phyloP scores from a whole-genome alignment of 1,140 invertebrate genomes.

The Linepithema humile region DNA sequence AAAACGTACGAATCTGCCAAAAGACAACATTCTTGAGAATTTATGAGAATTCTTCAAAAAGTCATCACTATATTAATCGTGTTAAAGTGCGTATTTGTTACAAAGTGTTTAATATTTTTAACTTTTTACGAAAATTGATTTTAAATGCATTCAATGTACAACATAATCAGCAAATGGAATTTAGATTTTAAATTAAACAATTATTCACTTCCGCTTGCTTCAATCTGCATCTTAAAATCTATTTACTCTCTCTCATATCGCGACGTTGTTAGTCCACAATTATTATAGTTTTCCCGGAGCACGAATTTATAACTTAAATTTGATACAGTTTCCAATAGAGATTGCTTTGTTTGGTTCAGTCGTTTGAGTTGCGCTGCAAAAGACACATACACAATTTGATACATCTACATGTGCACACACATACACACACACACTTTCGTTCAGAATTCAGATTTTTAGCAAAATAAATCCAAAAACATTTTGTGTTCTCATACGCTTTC shows the following conservation, averaged over 20 bases:
- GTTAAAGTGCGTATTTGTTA: not conserved
- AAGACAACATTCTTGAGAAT: not conserved
- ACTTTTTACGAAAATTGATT: not conserved
- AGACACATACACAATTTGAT: not conserved
- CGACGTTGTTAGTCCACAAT: not conserved
- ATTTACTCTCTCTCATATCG: slow-evolving; percentile 2
- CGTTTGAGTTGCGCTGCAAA: not conserved
- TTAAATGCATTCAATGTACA: not conserved
- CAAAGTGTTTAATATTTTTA: not conserved
- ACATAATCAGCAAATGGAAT: not conserved
- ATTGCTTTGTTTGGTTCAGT: slow-evolving; percentile 5
- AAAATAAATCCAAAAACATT: not conserved
- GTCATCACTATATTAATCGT: no score
- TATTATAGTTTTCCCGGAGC: slow-evolving; percentile 31
- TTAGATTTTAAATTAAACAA: slow-evolving; percentile 18
- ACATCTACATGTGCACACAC: no score
- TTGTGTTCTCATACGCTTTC: no score
- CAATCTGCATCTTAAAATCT: no score
- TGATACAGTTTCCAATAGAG: slow-evolving; percentile 14
- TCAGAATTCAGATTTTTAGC: not conserved
- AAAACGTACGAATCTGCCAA: not conserved
- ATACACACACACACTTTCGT: not conserved
- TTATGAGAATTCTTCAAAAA: no score
- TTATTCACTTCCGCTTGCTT: not conserved
- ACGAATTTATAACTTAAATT: slow-evolving; percentile 24